These are phyloP conservation scores for Macrophya annulata DNA, from an alignment of 2,888 invertebrate species.

Conservation along the genomic window DNA sequence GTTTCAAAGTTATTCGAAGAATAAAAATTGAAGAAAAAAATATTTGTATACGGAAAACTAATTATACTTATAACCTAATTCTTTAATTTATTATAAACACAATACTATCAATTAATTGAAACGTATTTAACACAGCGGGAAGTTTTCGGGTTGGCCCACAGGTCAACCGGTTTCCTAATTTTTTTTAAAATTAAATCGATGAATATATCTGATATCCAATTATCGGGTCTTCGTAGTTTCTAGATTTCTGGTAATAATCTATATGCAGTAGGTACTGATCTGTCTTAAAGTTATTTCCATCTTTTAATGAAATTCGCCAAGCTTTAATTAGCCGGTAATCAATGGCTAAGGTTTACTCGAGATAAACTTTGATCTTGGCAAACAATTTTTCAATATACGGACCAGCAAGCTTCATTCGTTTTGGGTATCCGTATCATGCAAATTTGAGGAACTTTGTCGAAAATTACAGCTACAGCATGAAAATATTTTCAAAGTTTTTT, in stretches of 20 bases:
- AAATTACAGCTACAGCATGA: background rate
- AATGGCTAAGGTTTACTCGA: background rate
- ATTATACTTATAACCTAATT: too few species aligned
- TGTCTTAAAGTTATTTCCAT: constrained; percentile 7
- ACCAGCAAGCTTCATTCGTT: background rate
- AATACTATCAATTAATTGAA: too few species aligned
- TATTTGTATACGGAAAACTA: too few species aligned
- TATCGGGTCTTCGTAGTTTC: background rate
- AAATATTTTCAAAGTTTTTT: background rate
- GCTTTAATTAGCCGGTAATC: constrained; percentile 12
- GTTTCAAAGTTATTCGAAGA: too few species aligned
- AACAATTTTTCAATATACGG: background rate
- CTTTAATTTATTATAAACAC: too few species aligned
- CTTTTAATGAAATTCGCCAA: background rate
- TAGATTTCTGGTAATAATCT: background rate
- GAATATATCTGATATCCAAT: constrained; percentile 16
- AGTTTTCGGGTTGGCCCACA: too few species aligned
- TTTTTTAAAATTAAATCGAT: background rate
- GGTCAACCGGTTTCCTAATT: too few species aligned
- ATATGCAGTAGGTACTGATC: background rate
- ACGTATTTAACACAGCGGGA: too few species aligned
- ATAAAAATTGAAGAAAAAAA: too few species aligned
- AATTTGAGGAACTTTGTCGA: background rate
- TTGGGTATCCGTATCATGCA: background rate
- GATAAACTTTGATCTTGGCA: background rate